Evolutionary conservation across 2,888 invertebrate genomes (phyloP).

Genomic region (Mimachlamys varia): DNA sequence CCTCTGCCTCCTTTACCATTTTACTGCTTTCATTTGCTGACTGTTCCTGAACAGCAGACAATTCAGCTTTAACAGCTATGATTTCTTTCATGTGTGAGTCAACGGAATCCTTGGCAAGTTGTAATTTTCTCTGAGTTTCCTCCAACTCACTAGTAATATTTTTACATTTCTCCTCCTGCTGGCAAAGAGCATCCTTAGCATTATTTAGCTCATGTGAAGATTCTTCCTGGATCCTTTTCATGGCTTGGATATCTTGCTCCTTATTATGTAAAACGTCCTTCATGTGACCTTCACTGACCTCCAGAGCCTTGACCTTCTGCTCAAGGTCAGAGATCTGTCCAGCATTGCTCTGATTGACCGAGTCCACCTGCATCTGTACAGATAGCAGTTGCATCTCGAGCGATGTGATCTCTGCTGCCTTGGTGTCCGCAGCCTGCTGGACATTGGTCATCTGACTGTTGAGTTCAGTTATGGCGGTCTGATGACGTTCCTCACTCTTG

Average conservation of each 20-base stretch:
- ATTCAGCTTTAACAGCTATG: slow-evolving; percentile 25
- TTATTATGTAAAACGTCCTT: slow-evolving; percentile 56
- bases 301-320: slow-evolving; percentile 46
- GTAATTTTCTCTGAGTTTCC: slow-evolving; percentile 48
- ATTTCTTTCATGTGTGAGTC: slow-evolving; percentile 51
- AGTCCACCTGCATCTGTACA: slow-evolving; percentile 53
- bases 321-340: slow-evolving; percentile 45
- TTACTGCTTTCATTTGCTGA: slow-evolving; percentile 58
- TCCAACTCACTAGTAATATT: slow-evolving; percentile 41
- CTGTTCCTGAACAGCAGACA: slow-evolving; percentile 44
- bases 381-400: slow-evolving; percentile 53
- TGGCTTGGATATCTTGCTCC: slow-evolving; percentile 52
- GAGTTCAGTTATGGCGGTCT: slow-evolving; percentile 44
- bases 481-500: slow-evolving; percentile 35
- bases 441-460: slow-evolving; percentile 47
- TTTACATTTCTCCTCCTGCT: slow-evolving; percentile 38
- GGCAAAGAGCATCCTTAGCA: slow-evolving; percentile 22
- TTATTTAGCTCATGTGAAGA: slow-evolving; percentile 44
- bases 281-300: slow-evolving; percentile 57
- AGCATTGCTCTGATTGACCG: slow-evolving; percentile 37
- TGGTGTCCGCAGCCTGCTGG: slow-evolving; percentile 46
- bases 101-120: slow-evolving; percentile 48
- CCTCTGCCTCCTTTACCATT: slow-evolving; percentile 61
- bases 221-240: slow-evolving; percentile 43
- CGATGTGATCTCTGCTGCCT: slow-evolving; percentile 47